Evolutionary conservation across 2,888 invertebrate genomes (phyloP), one percentile per base, ranked within the genome.

Genomic region (Rhaphigaster nebulosa): DNA sequence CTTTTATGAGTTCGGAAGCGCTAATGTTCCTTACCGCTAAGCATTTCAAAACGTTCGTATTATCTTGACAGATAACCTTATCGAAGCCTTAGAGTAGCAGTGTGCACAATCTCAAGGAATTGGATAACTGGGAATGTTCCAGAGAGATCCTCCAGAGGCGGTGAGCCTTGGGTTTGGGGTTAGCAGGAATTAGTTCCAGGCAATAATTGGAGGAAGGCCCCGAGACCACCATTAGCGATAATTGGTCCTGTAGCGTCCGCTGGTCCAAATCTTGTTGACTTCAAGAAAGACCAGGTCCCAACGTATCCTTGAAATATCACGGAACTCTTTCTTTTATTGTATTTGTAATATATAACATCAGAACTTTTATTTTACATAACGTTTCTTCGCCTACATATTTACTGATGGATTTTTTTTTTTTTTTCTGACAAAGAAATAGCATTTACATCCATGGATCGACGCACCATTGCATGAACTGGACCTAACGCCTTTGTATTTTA

Each of bases 141-240:
- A 45, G n/a, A 1, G 41, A 12, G 41, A 38, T 0, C 38, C 34
- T 34, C 41, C 34, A 20, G 12, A 34, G 38, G 38, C 84, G n/a
- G 26, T 45, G 26, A 84, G n/a, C 84, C 84, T 84, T 84, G 80
- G 76, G 41, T 34, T 45, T 18, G 23, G 41, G 45, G 45, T n/a
- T n/a, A 84, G 84, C 41, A 50, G n/a, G 84, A 45, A 84, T 84
- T 50, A n/a, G 84, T 84, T 84, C 84, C 84, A 84, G 84, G n/a
- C 45, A 84, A 84, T 84, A 45, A 84, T 84, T 45, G n/a, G 34
- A 15, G 29, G 65, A 76, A 38, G 70, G 34, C 38, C 70, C 20
- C 34, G 18, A 15, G 38, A 38, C 70, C 70, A 76, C 23, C 34
- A 76, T 76, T 76, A 29, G 70, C 6, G 34, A 38, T 76, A 76